These are phyloP conservation scores for Pachliopta kotzebuea DNA, from an alignment of 2,888 invertebrate genomes.

Conservation along the genomic window DNA sequence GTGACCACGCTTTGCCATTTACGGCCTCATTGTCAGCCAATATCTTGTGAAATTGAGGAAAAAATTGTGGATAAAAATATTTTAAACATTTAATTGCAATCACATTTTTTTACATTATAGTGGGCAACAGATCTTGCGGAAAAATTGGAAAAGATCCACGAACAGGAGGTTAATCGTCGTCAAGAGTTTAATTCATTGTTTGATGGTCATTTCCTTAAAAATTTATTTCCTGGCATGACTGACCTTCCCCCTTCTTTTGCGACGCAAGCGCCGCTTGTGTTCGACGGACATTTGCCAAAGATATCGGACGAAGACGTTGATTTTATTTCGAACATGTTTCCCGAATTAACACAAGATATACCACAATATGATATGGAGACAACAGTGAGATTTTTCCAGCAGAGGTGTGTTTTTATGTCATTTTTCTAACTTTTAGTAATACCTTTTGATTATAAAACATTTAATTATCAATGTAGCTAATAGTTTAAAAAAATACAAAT, in stretches of 20 bases:
- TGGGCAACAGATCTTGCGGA: conserved; percentile 93
- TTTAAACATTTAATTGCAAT: no score
- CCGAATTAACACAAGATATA: conserved; percentile 83
- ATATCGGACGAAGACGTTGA: conserved; percentile 83
- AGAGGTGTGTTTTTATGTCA: conserved; percentile 61
- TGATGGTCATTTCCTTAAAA: conserved; percentile 91
- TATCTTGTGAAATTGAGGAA: not conserved
- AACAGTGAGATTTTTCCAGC: conserved; percentile 86
- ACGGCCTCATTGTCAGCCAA: not conserved
- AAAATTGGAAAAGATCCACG: conserved; percentile 88
- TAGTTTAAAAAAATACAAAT: no score
- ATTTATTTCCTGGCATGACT: conserved; percentile 94
- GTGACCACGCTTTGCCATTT: not conserved
- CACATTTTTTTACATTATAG: conserved; percentile 53
- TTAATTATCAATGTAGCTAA: no score
- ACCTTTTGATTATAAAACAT: no score
- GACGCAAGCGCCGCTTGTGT: conserved; percentile 87
- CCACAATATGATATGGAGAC: conserved; percentile 85
- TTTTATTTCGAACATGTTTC: conserved; percentile 82
- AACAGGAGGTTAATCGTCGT: conserved; percentile 89
- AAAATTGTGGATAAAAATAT: not conserved
- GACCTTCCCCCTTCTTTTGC: conserved; percentile 93
- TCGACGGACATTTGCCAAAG: conserved; percentile 86
- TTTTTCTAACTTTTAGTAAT: no score
- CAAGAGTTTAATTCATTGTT: conserved; percentile 89